Evolutionary conservation across 2,113 vertebrate species (phyloP).

Genomic region (Lipophrys pholis): DNA sequence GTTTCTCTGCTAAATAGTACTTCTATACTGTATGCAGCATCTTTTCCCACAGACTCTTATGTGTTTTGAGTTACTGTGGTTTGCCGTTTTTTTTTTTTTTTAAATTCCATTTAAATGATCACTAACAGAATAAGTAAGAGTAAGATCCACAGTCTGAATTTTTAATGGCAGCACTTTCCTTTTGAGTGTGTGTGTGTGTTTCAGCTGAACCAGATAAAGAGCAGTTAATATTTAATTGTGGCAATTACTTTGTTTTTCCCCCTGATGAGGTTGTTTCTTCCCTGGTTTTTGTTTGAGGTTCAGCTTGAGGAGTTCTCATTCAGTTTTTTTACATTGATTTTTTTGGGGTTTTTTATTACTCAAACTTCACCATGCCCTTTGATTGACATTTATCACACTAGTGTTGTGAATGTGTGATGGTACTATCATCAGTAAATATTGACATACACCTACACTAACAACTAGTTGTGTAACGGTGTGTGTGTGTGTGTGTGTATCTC

Average conservation of each 20-base stretch:
- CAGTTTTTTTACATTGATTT: too few relatives aligned
- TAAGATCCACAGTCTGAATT: not conserved
- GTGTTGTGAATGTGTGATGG: too few relatives aligned
- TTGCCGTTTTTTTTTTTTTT: not conserved
- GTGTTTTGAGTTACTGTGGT: not conserved
- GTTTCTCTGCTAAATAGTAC: too few relatives aligned
- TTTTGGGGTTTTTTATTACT: not conserved
- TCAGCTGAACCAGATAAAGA: not conserved
- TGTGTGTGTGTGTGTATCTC: too few relatives aligned
- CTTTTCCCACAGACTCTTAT: not conserved
- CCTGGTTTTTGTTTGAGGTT: not conserved
- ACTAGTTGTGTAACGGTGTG: too few relatives aligned
- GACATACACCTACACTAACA: too few relatives aligned
- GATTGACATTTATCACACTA: not conserved
- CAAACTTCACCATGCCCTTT: too few relatives aligned
- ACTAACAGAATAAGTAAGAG: not conserved
- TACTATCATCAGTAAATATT: too few relatives aligned
- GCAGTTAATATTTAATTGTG: not conserved
- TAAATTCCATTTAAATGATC: slow-evolving; percentile 4
- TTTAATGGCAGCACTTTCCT: not conserved
- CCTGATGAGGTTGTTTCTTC: not conserved
- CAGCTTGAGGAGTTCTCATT: not conserved
- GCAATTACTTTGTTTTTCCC: not conserved
- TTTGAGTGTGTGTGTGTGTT: slow-evolving; percentile 4
- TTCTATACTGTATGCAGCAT: not conserved